Base-by-base conservation (phyloP, 2,797 vertebrate genomes). In the Tragopan temminckii region DNA sequence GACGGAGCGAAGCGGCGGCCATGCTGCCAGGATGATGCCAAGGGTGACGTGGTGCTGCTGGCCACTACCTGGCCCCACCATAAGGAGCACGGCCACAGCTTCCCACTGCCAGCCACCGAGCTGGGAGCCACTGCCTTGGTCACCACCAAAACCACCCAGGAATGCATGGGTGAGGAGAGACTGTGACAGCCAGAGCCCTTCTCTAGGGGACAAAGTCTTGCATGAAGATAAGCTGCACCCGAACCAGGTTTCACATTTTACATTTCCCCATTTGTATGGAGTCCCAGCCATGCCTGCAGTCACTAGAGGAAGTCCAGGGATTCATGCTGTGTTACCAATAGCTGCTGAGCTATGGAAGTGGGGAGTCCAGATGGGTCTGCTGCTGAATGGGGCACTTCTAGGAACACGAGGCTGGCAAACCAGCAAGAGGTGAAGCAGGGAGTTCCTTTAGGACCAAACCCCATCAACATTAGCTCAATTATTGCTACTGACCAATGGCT, bases 91-190 rank as follows among this genome's bases (percentile, higher is more conserved):
- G 75, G 94, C 74, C 97, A 97, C 7, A 36, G 95, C 48, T 83
- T 98, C 79, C 98, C 98, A 0, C 92, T 98, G 90, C 98, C 98
- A 0, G 98, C 98, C 94, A 98, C 97, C 1, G 98, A 98, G 89
- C 96, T 98, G 78, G 98, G 98, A 5, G 96, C 98, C 69, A 96
- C 98, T 0, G 96, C 95, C 6, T 90, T 98, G 81, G 98, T 98
- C 91, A 98, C 98, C 93, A 98, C 98, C 63, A 98, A 98, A 96
- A 98, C 98, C 10, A 96, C 95, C 35, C 96, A 97, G 75, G 94
- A 92, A 58, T 88, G 81, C 0, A 7, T 70, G 5, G 46, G 46
- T 1, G 78, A 95, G 31, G 89, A 96, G 66, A 85, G 64, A 69
- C 67, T 42, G 61, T 95, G 69, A 70, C 4, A 7, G 55, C 29